These are phyloP conservation scores for Coracias cyanogaster DNA, from an alignment of 2,797 vertebrate species.

Conservation along the genomic window DNA sequence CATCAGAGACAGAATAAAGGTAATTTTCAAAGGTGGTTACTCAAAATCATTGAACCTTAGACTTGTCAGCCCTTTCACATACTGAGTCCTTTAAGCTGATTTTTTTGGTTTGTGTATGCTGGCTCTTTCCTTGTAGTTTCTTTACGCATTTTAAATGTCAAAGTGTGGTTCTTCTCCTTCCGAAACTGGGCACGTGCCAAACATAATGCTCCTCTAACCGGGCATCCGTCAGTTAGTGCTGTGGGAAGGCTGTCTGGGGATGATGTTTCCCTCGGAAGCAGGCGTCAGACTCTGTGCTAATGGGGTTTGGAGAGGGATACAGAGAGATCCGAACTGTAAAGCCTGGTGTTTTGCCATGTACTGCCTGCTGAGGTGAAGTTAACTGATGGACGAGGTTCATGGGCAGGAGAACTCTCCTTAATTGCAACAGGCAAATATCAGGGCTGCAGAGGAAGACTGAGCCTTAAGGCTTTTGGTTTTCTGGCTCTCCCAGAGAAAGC, in stretches of 20 bases:
- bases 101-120: conserved; percentile 1
- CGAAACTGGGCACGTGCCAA: background rate
- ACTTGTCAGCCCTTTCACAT: background rate
- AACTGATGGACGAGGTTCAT: background rate
- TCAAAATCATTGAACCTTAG: background rate
- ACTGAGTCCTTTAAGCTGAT: background rate
- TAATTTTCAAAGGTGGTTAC: background rate
- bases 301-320: background rate
- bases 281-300: background rate
- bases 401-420: background rate
- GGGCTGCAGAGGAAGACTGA: background rate
- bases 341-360: background rate
- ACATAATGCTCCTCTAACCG: background rate
- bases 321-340: background rate
- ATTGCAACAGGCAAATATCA: background rate
- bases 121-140: background rate
- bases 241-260: background rate
- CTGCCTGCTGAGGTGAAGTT: background rate
- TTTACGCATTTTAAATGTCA: background rate
- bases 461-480: background rate
- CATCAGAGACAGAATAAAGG: background rate
- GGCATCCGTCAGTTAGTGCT: background rate
- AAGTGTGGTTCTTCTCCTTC: background rate
- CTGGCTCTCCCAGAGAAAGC: background rate
- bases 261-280: background rate